Base-by-base conservation (phyloP, 2,888 invertebrate genomes). In the Parascotia fuliginaria region DNA sequence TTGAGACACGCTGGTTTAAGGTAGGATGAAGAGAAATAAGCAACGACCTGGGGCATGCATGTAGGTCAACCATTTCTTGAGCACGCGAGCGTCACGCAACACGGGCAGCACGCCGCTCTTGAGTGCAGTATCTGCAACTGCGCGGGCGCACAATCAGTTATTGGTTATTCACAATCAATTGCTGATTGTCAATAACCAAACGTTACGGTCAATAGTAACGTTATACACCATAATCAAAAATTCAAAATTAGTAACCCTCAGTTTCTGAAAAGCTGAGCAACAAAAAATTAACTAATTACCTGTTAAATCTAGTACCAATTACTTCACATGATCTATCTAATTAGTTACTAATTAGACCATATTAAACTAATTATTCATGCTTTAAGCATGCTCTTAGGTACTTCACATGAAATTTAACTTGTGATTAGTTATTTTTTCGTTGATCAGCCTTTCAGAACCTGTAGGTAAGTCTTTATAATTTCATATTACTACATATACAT, bases 41-140 rank as follows among this genome's bases (percentile, higher is more conserved):
- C 89, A 74, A 74, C 83, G 89, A 92, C 92, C 92, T 92, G 90
- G 85, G 53, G 87, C 91, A 92, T 91, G 92, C 91, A 91, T 85
- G 90, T 89, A 91, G 81, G 91, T 90, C 81, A 92, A 86, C 91
- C 91, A 92, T 77, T 91, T 92, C 90, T 89, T 91, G 89, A 89
- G 76, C 73, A 83, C 89, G 66, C 87, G 88, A 43, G 74, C 77
- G 65, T 85, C 86, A 58, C 82, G 82, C 70, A 91, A 79, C 84
- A 85, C 79, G 68, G 87, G 79, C 75, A 86, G 83, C 79, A 85
- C 80, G 74, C 81, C 79, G 83, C 83, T 77, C 76, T 81, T 85
- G 81, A 86, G 77, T 66, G 81, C 50, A 40, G 43, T 73, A 88
- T 91, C 92, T 90, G 91, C 81, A 90, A 91, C 78, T 85, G 86